phyloP scores from a whole-genome alignment of 2,888 invertebrate genomes.

The Carabus problematicus region DNA sequence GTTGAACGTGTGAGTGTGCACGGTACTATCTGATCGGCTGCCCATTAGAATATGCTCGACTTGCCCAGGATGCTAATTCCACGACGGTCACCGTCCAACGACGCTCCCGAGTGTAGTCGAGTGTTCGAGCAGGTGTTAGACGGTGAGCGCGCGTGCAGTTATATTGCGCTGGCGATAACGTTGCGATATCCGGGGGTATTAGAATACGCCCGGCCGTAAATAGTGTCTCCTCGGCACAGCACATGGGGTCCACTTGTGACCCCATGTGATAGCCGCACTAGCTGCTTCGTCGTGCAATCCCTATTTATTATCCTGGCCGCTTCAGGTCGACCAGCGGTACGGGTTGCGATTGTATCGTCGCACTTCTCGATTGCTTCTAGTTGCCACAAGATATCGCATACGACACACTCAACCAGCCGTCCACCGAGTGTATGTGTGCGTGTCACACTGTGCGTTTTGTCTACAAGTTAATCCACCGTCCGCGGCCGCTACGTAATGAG shows the following conservation, averaged over 20 bases:
- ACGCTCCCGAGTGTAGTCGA: not conserved
- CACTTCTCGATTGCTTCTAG: not conserved
- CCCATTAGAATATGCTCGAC: conserved; percentile 38
- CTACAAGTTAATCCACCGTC: too few relatives aligned
- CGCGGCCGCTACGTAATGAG: too few relatives aligned
- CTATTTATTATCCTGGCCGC: conserved; percentile 26
- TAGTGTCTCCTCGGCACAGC: conserved; percentile 10
- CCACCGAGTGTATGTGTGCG: too few relatives aligned
- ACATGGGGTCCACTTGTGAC: conserved; percentile 2
- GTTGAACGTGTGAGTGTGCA: not conserved
- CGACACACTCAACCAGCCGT: not conserved
- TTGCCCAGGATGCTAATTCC: conserved; percentile 35
- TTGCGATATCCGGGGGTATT: conserved; percentile 35
- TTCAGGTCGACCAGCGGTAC: not conserved
- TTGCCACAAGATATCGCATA: not conserved
- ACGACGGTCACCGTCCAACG: conserved; percentile 7
- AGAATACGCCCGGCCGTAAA: conserved; percentile 36
- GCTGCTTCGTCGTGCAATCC: conserved; percentile 17
- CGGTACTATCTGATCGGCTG: conserved; percentile 11
- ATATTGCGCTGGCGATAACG: conserved; percentile 34
- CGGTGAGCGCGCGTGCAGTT: conserved; percentile 21
- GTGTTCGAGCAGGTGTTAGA: conserved; percentile 4
- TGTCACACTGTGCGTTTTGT: too few relatives aligned
- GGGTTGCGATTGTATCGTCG: not conserved
- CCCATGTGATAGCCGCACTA: not conserved